A percentile compares a stretch with the other conserved stretches of the same genome.
These are phyloP conservation scores for Syngnathus typhle DNA, from an alignment of 2,113 vertebrate species.

Conservation along the genomic window DNA sequence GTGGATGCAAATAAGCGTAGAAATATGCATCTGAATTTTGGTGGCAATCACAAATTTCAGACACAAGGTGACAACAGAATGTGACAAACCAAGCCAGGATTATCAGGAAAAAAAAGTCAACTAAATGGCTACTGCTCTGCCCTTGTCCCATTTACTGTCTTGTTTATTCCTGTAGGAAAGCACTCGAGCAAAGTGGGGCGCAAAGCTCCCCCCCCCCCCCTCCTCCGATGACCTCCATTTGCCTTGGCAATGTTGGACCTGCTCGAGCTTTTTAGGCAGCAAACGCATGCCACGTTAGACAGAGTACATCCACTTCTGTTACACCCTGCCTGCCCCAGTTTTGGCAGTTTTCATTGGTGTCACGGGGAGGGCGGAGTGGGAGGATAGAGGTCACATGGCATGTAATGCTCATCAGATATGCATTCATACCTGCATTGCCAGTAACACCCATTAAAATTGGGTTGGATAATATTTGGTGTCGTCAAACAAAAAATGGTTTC, in stretches of 20 bases:
- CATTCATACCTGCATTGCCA: conserved; percentile 28
- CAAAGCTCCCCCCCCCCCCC: not conserved
- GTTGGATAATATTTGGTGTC: conserved; percentile 31
- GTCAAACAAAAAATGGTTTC: not conserved
- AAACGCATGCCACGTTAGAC: not conserved
- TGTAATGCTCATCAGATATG: conserved; percentile 22
- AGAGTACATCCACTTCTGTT: not conserved
- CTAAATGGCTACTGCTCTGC: too few relatives aligned
- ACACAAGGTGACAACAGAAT: too few relatives aligned
- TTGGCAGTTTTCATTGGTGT: conserved; percentile 2
- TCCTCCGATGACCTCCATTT: conserved; percentile 9
- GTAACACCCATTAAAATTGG: conserved; percentile 20
- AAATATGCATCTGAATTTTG: too few relatives aligned
- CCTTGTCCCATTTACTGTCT: too few relatives aligned
- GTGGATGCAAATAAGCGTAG: too few relatives aligned
- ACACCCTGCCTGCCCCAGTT: conserved; percentile 1
- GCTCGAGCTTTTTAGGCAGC: conserved; percentile 17
- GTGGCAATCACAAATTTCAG: too few relatives aligned
- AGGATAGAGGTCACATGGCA: conserved; percentile 13
- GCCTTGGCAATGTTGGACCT: conserved; percentile 10
- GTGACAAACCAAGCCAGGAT: too few relatives aligned
- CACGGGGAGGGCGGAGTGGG: not conserved
- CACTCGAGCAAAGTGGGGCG: too few relatives aligned
- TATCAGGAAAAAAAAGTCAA: too few relatives aligned
- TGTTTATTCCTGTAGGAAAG: too few relatives aligned